Evolutionary conservation across 2,888 invertebrate species (phyloP), one percentile per base, ranked within the genome.

Genomic region (Opisthograptis luteolata): DNA sequence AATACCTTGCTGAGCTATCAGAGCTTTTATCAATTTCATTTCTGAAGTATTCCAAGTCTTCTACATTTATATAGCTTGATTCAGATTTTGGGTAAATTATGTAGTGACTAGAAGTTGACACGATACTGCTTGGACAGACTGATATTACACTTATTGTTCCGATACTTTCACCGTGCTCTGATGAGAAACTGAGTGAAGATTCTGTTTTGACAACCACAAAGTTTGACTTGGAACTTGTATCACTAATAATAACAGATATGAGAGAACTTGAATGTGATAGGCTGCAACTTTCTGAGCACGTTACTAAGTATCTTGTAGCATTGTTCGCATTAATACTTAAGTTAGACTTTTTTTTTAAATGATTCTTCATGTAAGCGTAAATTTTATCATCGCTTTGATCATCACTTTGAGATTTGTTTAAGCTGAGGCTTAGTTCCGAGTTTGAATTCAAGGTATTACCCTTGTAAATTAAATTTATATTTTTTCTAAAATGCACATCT

Each of bases 151-250:
- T 76, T 17, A 67, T 57, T 5, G 60, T 66, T 8, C 48, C 48
- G 6, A 60, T 32, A 28, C 51, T 62, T 7, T 57, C 53, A 24
- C 52, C 60, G 2, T 53, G 31, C 9, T 20, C 59, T 5, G 68
- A 58, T 7, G 62, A 52, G 27, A 80, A 68, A 43, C 66, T 63
- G 9, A 79, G 41, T 1, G 76, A 76, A 0, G 70, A 70, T 22
- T 76, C 68, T 31, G 71, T 75, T 55, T 66, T 69, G 19, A 70
- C 31, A 6, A 72, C 34, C 40, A 67, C 60, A 5, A 62, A 56
- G 45, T 71, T 79, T 34, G 65, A 55, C 28, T 39, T 36, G n/a
- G 55, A 22, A 37, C 47, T 32, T 43, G 32, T 12, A 3, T 27
- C 10, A 22, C 6, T 31, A 20, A 12, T 22, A 28, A 27, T 28